These are phyloP conservation scores for Alitta virens DNA, from an alignment of 2,888 invertebrate genomes.

Conservation along the genomic window DNA sequence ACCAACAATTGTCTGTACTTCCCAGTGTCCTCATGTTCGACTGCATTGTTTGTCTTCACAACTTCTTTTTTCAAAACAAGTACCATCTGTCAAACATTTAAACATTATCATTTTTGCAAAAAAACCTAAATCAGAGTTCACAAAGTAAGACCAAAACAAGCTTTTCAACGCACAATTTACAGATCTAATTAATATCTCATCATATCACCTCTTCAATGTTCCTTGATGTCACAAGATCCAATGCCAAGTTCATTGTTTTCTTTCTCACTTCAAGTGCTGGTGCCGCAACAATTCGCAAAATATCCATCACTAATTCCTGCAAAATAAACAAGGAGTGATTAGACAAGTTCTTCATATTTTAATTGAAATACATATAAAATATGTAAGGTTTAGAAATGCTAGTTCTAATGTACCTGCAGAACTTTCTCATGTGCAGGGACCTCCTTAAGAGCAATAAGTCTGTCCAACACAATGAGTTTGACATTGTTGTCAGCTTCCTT, in stretches of 20 bases:
- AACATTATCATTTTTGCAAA: neutral
- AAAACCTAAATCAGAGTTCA: neutral
- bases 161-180: too few relatives aligned
- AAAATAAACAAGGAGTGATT: too few relatives aligned
- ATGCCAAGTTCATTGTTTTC: slow-evolving; percentile 77
- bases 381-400: too few relatives aligned
- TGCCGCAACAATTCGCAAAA: slow-evolving; percentile 84
- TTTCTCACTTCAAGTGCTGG: slow-evolving; percentile 92
- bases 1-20: slow-evolving; percentile 94
- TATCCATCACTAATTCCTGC: slow-evolving; percentile 91
- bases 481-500: slow-evolving; percentile 99
- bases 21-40: slow-evolving; percentile 90
- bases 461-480: slow-evolving; percentile 94
- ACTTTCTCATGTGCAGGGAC: slow-evolving; percentile 80
- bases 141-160: neutral
- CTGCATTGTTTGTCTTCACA: slow-evolving; percentile 78
- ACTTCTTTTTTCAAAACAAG: slow-evolving; percentile 89
- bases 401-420: slow-evolving; percentile 59
- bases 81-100: slow-evolving; percentile 71
- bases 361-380: too few relatives aligned
- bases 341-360: too few relatives aligned
- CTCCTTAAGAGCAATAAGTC: slow-evolving; percentile 83
- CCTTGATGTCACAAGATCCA: slow-evolving; percentile 86
- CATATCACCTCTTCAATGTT: slow-evolving; percentile 81
- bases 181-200: too few relatives aligned